A percentile compares a stretch with the other conserved stretches of the same genome.
phyloP scores from a whole-genome alignment of 2,888 invertebrate species.

The Apotomis capreana region DNA sequence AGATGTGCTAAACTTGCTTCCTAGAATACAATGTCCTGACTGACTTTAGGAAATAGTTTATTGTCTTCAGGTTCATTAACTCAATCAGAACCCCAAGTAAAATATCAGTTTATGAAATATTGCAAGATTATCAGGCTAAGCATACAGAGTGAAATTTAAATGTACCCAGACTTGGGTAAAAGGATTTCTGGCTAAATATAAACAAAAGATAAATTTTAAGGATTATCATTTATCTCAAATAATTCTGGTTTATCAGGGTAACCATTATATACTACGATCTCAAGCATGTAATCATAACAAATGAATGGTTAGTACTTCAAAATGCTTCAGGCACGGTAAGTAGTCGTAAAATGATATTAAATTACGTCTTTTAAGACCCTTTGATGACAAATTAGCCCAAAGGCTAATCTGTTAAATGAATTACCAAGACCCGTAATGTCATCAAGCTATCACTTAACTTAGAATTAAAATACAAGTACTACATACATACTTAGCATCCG shows the following conservation, averaged over 20 bases:
- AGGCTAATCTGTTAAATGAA: slow-evolving; percentile 43
- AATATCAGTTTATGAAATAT: too few relatives aligned
- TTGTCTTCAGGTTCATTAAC: too few relatives aligned
- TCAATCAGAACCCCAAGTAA: too few relatives aligned
- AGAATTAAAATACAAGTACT: slow-evolving; percentile 28
- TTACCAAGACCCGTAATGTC: slow-evolving; percentile 39
- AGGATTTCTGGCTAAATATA: too few relatives aligned
- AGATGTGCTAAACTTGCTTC: too few relatives aligned
- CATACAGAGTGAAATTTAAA: too few relatives aligned
- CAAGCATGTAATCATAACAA: not conserved
- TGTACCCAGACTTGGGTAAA: too few relatives aligned
- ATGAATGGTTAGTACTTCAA: not conserved
- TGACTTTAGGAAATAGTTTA: too few relatives aligned
- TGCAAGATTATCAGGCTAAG: too few relatives aligned
- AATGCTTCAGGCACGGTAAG: slow-evolving; percentile 2
- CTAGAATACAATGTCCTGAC: too few relatives aligned
- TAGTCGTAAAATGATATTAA: slow-evolving; percentile 15
- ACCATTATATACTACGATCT: not conserved
- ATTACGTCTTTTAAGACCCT: slow-evolving; percentile 3
- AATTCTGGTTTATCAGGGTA: not conserved
- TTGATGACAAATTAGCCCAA: slow-evolving; percentile 43
- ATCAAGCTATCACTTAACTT: slow-evolving; percentile 38
- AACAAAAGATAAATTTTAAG: too few relatives aligned
- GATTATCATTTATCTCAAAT: too few relatives aligned
- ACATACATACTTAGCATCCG: not conserved